These are phyloP conservation scores for Amiota mariae DNA, from an alignment of 2,888 invertebrate genomes.

Conservation along the genomic window DNA sequence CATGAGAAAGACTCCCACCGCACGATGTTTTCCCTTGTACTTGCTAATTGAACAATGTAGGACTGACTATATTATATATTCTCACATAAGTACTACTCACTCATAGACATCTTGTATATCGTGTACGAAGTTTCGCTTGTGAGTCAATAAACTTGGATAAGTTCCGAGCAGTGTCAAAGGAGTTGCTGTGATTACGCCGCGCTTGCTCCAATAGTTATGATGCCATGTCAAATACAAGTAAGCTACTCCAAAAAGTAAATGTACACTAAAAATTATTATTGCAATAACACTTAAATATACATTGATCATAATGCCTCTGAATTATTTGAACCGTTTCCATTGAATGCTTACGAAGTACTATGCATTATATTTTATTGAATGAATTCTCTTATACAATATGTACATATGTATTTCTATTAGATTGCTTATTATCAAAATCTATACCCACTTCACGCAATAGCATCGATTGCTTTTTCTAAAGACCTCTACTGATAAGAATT, in stretches of 20 bases:
- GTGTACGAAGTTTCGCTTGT: conserved; percentile 62
- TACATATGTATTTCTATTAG: too few relatives aligned
- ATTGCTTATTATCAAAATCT: too few relatives aligned
- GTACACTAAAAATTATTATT: conserved; percentile 43
- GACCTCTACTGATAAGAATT: too few relatives aligned
- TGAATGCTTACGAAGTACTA: too few relatives aligned
- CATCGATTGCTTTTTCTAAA: too few relatives aligned
- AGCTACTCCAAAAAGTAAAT: conserved; percentile 49
- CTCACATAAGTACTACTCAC: conserved; percentile 53
- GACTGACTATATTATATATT: too few relatives aligned
- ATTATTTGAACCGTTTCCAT: too few relatives aligned
- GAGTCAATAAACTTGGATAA: conserved; percentile 59
- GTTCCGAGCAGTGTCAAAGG: conserved; percentile 71
- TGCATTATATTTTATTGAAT: too few relatives aligned
- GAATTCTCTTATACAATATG: too few relatives aligned
- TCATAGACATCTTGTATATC: conserved; percentile 71
- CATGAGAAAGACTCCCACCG: conserved; percentile 72
- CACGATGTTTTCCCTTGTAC: conserved; percentile 62
- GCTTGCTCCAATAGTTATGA: conserved; percentile 70
- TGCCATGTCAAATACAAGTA: conserved; percentile 66
- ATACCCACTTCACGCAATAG: too few relatives aligned
- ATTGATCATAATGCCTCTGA: conserved; percentile 36
- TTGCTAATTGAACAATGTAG: conserved; percentile 48
- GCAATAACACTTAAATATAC: conserved; percentile 31
- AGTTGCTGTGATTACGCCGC: conserved; percentile 68